A percentile compares a stretch with the other conserved stretches of the same genome.
Evolutionary conservation across 2,113 vertebrate species (phyloP).

Genomic region (Capreolus pygargus): DNA sequence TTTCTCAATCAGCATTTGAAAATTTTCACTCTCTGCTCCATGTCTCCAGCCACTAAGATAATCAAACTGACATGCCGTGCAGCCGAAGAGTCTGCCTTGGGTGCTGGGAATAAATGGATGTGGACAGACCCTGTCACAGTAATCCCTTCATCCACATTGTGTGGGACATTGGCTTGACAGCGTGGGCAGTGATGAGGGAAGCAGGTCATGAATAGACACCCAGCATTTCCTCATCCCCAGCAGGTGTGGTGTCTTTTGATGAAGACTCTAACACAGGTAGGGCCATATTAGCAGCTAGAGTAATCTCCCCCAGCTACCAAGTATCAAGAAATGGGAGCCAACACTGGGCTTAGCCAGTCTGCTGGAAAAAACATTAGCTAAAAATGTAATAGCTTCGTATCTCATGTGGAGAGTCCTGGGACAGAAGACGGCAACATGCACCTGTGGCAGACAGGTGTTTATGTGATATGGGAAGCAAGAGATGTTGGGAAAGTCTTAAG

Average conservation of each 20-base stretch:
- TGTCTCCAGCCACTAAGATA: slow-evolving; percentile 55
- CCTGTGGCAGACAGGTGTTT: background rate
- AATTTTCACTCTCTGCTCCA: slow-evolving; percentile 35
- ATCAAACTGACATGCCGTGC: slow-evolving; percentile 50
- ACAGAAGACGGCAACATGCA: background rate
- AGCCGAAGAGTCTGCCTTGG: background rate
- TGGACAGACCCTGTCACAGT: slow-evolving; percentile 15
- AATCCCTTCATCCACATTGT: background rate
- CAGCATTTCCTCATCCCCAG: background rate
- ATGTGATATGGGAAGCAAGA: background rate
- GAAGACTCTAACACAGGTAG: background rate
- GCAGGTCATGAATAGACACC: background rate
- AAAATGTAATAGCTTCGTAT: background rate
- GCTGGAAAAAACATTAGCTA: background rate
- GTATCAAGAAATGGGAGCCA: background rate
- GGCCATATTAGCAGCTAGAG: background rate
- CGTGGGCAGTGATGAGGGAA: background rate
- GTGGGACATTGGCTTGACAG: slow-evolving; percentile 37
- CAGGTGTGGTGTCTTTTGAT: background rate
- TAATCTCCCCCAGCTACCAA: background rate
- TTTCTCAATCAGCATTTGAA: slow-evolving; percentile 43
- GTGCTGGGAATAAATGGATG: slow-evolving; percentile 39
- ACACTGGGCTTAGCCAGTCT: background rate
- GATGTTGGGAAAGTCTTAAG: background rate
- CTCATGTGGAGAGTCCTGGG: background rate